These are phyloP conservation scores for Pachycephala philippinensis DNA, from an alignment of 2,113 vertebrate genomes.

Conservation along the genomic window DNA sequence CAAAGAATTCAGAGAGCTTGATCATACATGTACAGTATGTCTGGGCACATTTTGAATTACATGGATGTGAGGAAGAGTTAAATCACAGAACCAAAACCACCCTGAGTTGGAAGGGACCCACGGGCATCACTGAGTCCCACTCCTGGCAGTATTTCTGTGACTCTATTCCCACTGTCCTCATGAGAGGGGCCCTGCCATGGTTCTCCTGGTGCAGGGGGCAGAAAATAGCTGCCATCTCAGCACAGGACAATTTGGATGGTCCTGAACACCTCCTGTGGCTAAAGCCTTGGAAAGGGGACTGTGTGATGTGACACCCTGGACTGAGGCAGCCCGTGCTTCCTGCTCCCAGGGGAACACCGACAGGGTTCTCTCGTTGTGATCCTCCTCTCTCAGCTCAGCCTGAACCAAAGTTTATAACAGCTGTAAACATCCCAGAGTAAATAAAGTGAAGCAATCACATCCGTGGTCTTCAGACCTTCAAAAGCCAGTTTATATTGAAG, in stretches of 20 bases:
- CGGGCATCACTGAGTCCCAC: neutral
- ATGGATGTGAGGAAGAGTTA: neutral
- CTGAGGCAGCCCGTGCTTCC: neutral
- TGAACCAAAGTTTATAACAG: neutral
- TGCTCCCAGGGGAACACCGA: neutral
- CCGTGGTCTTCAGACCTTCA: neutral
- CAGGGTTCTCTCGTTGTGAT: neutral
- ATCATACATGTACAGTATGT: too few species aligned
- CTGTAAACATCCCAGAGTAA: neutral
- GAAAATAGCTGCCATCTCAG: neutral
- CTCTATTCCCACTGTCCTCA: neutral
- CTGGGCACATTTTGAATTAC: neutral
- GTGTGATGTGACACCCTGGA: neutral
- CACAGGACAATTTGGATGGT: neutral
- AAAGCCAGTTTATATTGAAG: neutral
- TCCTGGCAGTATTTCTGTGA: neutral
- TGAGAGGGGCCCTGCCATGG: neutral
- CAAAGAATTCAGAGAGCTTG: neutral
- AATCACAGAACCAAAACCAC: neutral
- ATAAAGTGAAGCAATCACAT: neutral
- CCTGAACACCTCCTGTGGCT: neutral
- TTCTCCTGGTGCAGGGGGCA: neutral
- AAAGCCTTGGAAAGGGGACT: neutral
- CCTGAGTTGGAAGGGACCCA: neutral
- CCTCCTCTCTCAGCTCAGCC: neutral